Conservation (phyloP, 2,113 vertebrate species). For the Oreochromis tanganicae region DNA sequence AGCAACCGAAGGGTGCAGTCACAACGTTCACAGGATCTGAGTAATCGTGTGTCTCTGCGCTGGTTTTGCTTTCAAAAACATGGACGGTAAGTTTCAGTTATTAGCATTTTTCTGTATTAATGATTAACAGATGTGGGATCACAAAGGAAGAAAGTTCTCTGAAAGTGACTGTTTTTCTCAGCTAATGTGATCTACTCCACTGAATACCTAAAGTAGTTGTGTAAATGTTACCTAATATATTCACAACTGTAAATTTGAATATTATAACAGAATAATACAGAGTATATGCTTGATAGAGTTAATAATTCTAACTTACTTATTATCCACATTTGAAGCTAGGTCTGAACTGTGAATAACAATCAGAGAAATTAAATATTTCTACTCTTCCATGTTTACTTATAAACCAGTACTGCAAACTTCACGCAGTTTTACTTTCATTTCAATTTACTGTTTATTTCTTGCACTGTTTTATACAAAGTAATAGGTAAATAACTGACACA, state of each 20-base stretch:
- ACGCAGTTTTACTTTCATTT: neutral
- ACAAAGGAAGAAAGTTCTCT: fast-evolving
- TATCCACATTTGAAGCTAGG: neutral
- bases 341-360: neutral
- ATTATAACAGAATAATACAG: neutral
- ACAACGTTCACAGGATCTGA: fast-evolving
- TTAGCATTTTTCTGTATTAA: neutral
- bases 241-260: neutral
- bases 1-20: fast-evolving
- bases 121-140: neutral
- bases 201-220: neutral
- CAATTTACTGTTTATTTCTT: neutral
- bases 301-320: neutral
- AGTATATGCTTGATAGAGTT: neutral
- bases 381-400: neutral
- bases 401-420: neutral
- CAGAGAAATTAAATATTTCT: neutral
- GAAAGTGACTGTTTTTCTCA: neutral
- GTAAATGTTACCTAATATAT: fast-evolving
- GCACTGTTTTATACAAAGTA: fast-evolving
- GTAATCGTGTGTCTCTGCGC: fast-evolving
- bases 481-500: neutral
- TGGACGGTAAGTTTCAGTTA: fast-evolving
- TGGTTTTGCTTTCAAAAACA: neutral
- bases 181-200: neutral